Conservation (phyloP, 2,888 invertebrate genomes). For the Drosophila quasianomalipes region DNA sequence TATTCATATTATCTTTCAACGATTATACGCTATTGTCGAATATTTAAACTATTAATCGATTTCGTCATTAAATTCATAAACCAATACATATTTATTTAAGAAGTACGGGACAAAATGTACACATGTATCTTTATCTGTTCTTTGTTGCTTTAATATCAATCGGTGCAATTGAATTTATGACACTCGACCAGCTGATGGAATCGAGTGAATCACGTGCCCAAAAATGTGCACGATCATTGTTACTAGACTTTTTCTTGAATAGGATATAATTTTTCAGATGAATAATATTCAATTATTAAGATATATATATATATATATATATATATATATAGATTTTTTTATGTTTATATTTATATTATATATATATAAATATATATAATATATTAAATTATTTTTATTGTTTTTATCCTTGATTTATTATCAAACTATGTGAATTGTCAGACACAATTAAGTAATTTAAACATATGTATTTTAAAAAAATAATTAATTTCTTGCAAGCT, state of each 20-base stretch:
- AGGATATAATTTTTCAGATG: neutral
- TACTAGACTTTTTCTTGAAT: conserved; percentile 13
- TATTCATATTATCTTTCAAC: conserved; percentile 12
- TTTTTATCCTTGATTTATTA: neutral
- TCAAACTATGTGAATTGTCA: neutral
- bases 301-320: too few species aligned
- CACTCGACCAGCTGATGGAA: conserved; percentile 1
- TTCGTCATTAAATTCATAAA: conserved; percentile 14
- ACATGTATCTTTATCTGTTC: conserved; percentile 2
- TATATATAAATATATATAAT: too few species aligned
- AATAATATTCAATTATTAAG: neutral
- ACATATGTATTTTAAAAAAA: too few species aligned
- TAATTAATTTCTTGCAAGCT: neutral
- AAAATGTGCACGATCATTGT: conserved; percentile 38
- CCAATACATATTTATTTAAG: neutral
- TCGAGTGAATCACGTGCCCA: neutral
- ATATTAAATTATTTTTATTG: too few species aligned
- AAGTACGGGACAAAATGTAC: neutral
- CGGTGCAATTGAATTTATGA: conserved; percentile 34
- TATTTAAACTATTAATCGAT: conserved; percentile 16
- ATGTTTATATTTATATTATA: too few species aligned
- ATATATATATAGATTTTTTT: too few species aligned
- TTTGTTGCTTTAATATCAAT: conserved; percentile 28
- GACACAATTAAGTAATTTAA: neutral
- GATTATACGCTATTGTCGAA: neutral